Evolutionary conservation across 2,888 invertebrate species (phyloP).

Genomic region (Itoplectis maculator): DNA sequence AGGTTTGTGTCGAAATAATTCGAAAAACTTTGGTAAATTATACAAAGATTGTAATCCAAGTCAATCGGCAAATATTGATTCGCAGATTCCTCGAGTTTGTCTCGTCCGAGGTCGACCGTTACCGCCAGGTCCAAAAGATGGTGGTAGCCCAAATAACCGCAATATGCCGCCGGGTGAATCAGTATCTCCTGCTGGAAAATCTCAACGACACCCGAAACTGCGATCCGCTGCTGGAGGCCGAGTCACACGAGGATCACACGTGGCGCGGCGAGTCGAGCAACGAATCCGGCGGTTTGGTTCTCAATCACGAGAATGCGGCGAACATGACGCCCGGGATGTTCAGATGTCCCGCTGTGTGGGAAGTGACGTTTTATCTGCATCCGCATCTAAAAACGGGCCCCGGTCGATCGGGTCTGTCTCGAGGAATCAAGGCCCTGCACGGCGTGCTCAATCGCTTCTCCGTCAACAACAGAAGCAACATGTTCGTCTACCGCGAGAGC

Average conservation of each 20-base stretch:
- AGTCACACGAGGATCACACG: slow-evolving; percentile 85
- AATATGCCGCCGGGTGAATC: slow-evolving; percentile 89
- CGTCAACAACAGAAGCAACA: slow-evolving; percentile 90
- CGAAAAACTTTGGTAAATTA: background rate
- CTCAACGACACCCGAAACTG: slow-evolving; percentile 89
- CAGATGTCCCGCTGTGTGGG: slow-evolving; percentile 91
- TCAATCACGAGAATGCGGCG: slow-evolving; percentile 72
- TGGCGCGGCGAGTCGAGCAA: slow-evolving; percentile 77
- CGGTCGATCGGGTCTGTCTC: slow-evolving; percentile 87
- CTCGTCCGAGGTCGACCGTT: slow-evolving; percentile 85
- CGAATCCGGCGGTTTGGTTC: slow-evolving; percentile 69
- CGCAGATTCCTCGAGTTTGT: slow-evolving; percentile 86
- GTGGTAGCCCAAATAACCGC: slow-evolving; percentile 86
- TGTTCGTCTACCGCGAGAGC: slow-evolving; percentile 91
- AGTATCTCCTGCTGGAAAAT: slow-evolving; percentile 89
- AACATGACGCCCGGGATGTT: slow-evolving; percentile 89
- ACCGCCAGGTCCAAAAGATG: slow-evolving; percentile 85
- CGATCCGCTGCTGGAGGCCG: slow-evolving; percentile 88
- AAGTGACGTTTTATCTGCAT: slow-evolving; percentile 89
- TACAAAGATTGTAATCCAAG: background rate
- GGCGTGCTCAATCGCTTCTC: slow-evolving; percentile 89
- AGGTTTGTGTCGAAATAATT: slow-evolving; percentile 83
- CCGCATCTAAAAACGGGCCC: slow-evolving; percentile 89
- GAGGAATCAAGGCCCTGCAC: slow-evolving; percentile 88
- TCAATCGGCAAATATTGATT: background rate